Percentiles rank a stretch among this genome's conserved stretches.
phyloP scores from a whole-genome alignment of 2,888 invertebrate species.

The Spatulosminthurus flaviceps region DNA sequence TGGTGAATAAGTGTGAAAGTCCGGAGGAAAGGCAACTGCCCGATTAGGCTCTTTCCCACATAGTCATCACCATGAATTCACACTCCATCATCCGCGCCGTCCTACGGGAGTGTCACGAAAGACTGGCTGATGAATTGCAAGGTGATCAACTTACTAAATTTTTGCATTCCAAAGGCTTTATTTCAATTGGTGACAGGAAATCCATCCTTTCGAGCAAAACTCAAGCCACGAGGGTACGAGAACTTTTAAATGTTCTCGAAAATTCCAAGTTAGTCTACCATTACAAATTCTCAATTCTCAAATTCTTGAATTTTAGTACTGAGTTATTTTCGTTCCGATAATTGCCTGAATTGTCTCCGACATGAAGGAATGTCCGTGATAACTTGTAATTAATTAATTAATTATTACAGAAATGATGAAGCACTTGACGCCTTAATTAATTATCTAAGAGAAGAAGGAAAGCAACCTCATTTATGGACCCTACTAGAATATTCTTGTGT shows the following conservation, averaged over 20 bases:
- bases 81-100: conserved; percentile 28
- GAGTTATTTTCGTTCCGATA: too few relatives aligned
- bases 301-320: neutral
- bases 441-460: conserved; percentile 26
- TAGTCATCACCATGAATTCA: neutral
- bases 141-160: conserved; percentile 12
- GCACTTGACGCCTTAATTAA: conserved; percentile 33
- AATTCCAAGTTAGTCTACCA: conserved; percentile 28
- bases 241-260: conserved; percentile 16
- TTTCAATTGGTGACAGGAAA: conserved; percentile 13
- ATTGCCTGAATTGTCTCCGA: too few relatives aligned
- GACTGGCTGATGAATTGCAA: conserved; percentile 20
- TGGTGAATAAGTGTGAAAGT: neutral
- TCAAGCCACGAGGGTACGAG: neutral
- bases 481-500: conserved; percentile 39
- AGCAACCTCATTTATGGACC: conserved; percentile 43
- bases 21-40: neutral
- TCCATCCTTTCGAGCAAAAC: neutral
- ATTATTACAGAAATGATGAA: conserved; percentile 23
- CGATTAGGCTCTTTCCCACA: too few relatives aligned
- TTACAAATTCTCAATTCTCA: neutral
- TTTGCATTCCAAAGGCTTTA: neutral
- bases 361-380: too few relatives aligned
- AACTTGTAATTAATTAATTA: too few relatives aligned
- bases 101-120: conserved; percentile 41